Conservation (phyloP, 2,888 invertebrate species). For the Listrodromus nycthemerus region DNA sequence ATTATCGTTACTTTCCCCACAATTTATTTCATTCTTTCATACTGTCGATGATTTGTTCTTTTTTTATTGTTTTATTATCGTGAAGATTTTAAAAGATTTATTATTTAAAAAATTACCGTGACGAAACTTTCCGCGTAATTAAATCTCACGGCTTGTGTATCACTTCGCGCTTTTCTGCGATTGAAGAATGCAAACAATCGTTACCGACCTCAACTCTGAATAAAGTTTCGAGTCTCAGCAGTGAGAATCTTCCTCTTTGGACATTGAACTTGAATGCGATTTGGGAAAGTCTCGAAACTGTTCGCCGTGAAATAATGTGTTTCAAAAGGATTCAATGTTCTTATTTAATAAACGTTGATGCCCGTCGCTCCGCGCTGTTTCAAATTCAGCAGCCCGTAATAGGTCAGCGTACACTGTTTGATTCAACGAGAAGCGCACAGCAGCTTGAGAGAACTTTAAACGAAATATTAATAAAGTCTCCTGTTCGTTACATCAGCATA, state of each 20-base stretch:
- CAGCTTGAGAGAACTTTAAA: not conserved
- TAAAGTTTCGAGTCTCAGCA: not conserved
- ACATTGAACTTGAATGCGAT: not conserved
- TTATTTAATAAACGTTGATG: not conserved
- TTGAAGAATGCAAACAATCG: not conserved
- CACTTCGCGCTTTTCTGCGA: not conserved
- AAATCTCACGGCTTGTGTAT: too few species aligned
- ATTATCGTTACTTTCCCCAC: not conserved
- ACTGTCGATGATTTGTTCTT: too few species aligned
- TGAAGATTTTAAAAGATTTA: too few species aligned
- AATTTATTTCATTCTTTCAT: too few species aligned
- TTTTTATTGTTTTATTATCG: too few species aligned
- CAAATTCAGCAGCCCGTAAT: not conserved
- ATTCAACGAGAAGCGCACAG: not conserved
- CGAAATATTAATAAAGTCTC: conserved; percentile 11
- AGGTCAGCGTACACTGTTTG: not conserved
- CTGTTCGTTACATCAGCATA: not conserved
- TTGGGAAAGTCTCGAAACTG: not conserved
- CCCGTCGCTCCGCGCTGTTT: not conserved
- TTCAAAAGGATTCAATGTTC: not conserved
- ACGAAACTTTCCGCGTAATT: too few species aligned
- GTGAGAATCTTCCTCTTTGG: not conserved
- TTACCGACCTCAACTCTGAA: not conserved
- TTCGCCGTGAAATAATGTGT: not conserved
- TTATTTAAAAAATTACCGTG: too few species aligned